Evolutionary conservation across 2,888 invertebrate genomes (phyloP).

Genomic region (Tetropium fuscum): DNA sequence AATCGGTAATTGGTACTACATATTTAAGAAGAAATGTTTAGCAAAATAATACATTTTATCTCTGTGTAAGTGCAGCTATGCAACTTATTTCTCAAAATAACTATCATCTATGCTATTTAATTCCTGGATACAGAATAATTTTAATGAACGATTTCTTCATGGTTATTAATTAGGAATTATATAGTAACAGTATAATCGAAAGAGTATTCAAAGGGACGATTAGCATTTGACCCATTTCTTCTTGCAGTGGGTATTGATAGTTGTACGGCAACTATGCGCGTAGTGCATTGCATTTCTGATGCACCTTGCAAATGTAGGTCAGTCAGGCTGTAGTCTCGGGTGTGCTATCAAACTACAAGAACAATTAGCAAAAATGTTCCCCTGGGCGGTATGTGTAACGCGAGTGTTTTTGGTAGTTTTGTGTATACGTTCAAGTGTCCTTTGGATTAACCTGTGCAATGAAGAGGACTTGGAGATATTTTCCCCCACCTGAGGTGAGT

Average conservation of each 20-base stretch:
- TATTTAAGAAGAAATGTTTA: too few species aligned
- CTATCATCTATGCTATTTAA: too few species aligned
- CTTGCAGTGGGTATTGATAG: constrained; percentile 28
- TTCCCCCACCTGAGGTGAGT: constrained; percentile 18
- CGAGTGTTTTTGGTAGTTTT: constrained; percentile 3
- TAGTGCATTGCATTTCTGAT: constrained; percentile 30
- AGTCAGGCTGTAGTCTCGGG: constrained; percentile 45
- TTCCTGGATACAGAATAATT: too few species aligned
- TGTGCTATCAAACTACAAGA: constrained; percentile 29
- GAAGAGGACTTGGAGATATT: not conserved
- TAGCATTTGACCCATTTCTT: too few species aligned
- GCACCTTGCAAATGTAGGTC: constrained; percentile 53
- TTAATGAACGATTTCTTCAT: too few species aligned
- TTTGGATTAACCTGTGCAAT: not conserved
- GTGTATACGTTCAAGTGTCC: not conserved
- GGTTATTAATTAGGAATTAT: too few species aligned
- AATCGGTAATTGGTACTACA: too few species aligned
- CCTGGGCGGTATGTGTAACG: not conserved
- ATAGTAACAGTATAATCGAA: too few species aligned
- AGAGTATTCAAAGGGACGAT: too few species aligned
- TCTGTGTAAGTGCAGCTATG: too few species aligned
- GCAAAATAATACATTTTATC: not conserved
- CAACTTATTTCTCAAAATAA: too few species aligned
- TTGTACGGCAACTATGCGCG: constrained; percentile 42
- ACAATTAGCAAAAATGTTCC: constrained; percentile 28